phyloP scores from a whole-genome alignment of 2,797 vertebrate species.

The Heterohyrax brucei region DNA sequence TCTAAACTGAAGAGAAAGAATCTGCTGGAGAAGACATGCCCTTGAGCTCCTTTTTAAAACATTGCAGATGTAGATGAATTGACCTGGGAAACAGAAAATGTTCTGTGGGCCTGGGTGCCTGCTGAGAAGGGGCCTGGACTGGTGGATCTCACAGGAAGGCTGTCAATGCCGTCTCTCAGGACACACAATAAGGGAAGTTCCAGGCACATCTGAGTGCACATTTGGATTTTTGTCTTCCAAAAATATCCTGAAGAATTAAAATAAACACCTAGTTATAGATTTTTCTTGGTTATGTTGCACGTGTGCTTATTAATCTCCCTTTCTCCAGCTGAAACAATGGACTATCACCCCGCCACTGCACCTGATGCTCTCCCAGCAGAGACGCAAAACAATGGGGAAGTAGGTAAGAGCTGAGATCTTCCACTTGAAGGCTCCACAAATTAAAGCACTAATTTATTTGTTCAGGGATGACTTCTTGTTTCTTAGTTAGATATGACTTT shows the following conservation, averaged over 20 bases:
- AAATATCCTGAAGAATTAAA: constrained; percentile 10
- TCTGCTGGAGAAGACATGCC: constrained; percentile 55
- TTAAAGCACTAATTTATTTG: constrained; percentile 73
- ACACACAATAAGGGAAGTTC: background rate
- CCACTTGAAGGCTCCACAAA: constrained; percentile 24
- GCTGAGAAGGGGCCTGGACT: background rate
- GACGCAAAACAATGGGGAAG: background rate
- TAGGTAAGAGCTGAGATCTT: background rate
- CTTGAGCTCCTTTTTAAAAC: constrained; percentile 48
- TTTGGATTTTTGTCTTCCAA: constrained; percentile 35
- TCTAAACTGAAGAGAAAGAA: constrained; percentile 63
- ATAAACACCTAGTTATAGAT: constrained; percentile 1
- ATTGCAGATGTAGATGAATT: constrained; percentile 70
- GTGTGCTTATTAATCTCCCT: background rate
- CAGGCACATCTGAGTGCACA: constrained; percentile 17
- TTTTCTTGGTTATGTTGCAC: background rate
- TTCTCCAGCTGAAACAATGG: background rate
- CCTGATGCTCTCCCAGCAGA: background rate
- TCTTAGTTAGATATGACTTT: constrained; percentile 83
- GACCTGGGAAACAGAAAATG: constrained; percentile 66
- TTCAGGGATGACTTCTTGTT: constrained; percentile 78
- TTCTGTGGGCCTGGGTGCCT: background rate
- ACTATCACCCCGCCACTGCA: fast-evolving
- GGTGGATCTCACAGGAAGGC: constrained; percentile 61
- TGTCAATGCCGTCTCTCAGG: background rate